phyloP scores from a whole-genome alignment of 2,113 vertebrate species.

The Salminus brasiliensis region DNA sequence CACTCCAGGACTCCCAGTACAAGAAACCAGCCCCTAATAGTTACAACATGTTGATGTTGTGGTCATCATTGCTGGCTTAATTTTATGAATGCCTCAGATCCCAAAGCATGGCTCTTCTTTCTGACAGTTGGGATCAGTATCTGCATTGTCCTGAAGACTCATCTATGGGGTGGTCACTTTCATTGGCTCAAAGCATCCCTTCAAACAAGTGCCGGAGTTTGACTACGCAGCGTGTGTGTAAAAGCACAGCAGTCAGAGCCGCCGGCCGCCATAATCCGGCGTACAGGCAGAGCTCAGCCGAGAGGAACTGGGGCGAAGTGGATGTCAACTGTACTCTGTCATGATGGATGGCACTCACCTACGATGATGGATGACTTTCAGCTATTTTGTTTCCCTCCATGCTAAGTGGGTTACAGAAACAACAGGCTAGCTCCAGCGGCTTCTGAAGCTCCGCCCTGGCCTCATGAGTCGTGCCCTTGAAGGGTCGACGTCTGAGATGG shows the following conservation, averaged over 20 bases:
- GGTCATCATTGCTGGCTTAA: background rate
- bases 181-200: background rate
- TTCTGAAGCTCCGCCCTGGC: constrained; percentile 50
- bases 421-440: constrained; percentile 51
- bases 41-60: background rate
- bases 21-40: background rate
- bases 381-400: constrained; percentile 67
- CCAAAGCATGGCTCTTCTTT: background rate
- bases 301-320: constrained; percentile 68
- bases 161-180: background rate
- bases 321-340: constrained; percentile 60
- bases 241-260: constrained; percentile 36
- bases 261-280: background rate
- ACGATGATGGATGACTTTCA: constrained; percentile 70
- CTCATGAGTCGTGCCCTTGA: constrained; percentile 43
- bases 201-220: constrained; percentile 60
- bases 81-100: background rate
- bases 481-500: constrained; percentile 25
- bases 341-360: constrained; percentile 73
- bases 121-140: background rate
- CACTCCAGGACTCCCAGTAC: no score
- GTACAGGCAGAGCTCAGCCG: constrained; percentile 59
- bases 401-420: constrained; percentile 59
- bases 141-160: background rate
- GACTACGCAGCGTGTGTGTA: constrained; percentile 49